Percentiles rank a stretch among this genome's conserved stretches.
phyloP scores from a whole-genome alignment of 37 sponge, comb jelly and placozoan genomes.

The Ephydatia muelleri region DNA sequence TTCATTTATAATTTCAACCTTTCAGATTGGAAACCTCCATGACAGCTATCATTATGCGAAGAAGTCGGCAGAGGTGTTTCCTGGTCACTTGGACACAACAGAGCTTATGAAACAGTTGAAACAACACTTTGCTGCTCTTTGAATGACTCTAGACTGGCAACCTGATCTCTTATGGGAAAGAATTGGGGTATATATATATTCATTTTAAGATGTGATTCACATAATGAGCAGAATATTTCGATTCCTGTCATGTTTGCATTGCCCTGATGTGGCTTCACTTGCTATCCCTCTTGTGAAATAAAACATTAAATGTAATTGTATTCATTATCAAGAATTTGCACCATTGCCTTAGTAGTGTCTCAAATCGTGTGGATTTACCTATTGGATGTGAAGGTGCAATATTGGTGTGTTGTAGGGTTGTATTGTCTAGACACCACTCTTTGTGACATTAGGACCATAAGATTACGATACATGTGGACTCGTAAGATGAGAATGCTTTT shows the following conservation, averaged over 20 bases:
- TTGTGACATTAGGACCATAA: too few species aligned
- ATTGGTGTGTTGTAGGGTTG: not conserved
- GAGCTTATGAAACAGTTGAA: slow-evolving; percentile 84
- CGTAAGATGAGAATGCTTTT: not conserved
- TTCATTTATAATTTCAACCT: not conserved
- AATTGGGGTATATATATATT: not conserved
- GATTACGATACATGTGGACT: not conserved
- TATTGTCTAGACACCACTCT: not conserved
- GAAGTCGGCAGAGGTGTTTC: slow-evolving; percentile 76
- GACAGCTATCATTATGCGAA: slow-evolving; percentile 80
- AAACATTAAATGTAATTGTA: too few species aligned
- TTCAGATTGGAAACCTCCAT: slow-evolving; percentile 87
- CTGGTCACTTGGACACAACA: slow-evolving; percentile 88
- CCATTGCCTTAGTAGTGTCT: not conserved
- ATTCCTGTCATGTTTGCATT: too few species aligned
- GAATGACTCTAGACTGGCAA: slow-evolving; percentile 6
- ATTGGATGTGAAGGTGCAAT: not conserved
- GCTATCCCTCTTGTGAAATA: too few species aligned
- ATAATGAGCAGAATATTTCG: not conserved
- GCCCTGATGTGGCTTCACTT: too few species aligned
- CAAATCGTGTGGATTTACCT: not conserved
- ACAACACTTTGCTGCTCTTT: slow-evolving; percentile 89
- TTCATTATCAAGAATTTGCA: too few species aligned
- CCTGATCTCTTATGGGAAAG: not conserved
- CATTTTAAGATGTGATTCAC: not conserved